Conservation (phyloP, 2,797 vertebrate species). For the Crax fasciolata region DNA sequence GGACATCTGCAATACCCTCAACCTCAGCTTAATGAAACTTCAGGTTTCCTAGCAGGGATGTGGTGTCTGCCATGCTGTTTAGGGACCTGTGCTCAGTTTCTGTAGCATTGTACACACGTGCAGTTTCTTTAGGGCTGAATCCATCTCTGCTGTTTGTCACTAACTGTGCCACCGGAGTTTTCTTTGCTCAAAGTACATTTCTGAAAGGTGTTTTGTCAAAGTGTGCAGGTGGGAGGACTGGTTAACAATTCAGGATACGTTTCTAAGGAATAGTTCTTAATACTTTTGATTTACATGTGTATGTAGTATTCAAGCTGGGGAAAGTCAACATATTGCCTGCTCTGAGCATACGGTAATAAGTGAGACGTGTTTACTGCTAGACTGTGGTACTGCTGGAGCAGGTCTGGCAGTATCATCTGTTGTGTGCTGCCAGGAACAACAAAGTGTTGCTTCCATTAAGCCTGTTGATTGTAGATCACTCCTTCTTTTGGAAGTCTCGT, state of each 20-base stretch:
- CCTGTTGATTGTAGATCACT: neutral
- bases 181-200: neutral
- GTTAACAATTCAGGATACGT: rapidly evolving
- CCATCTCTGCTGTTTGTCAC: neutral
- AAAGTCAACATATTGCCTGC: neutral
- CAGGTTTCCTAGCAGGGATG: rapidly evolving
- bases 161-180: too few species aligned
- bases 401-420: constrained; percentile 11
- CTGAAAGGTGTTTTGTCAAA: rapidly evolving
- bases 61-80: neutral
- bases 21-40: neutral
- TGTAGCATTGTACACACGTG: rapidly evolving
- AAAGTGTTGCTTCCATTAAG: neutral
- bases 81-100: neutral
- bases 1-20: rapidly evolving
- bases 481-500: neutral
- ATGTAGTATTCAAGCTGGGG: neutral
- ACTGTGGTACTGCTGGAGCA: neutral
- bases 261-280: neutral
- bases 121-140: neutral
- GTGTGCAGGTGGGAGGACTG: rapidly evolving
- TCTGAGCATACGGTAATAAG: neutral
- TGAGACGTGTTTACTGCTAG: neutral
- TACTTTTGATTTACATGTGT: neutral
- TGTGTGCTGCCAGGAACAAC: constrained; percentile 5